Evolutionary conservation across 2,113 vertebrate species (phyloP), one percentile per base, ranked within the genome.

Genomic region (Poeciliopsis occidentalis): DNA sequence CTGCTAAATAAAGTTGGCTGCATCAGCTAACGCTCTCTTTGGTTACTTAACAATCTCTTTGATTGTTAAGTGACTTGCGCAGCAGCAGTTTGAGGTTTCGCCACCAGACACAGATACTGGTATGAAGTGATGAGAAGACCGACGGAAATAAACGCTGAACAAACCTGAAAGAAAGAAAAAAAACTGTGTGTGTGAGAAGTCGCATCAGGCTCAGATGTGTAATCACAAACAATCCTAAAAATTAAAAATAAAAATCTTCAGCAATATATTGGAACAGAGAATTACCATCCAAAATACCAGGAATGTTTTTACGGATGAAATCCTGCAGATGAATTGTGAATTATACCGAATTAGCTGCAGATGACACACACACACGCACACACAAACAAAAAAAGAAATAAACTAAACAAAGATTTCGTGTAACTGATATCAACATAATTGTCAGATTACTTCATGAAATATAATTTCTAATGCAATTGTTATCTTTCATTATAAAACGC

Each of bases 331-430:
- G 62, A 19, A 67, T 24, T 72, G 11, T 31, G 64, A 19, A 60
- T 66, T 44, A 1, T 27, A 64, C 41, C 51, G 1, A 69, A 73
- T 73, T 62, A 41, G 57, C 24, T 67, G 61, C 8, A 51, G 24
- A 37, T 73, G 26, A 29, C n/a, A 24, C 47, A 44, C 10, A 44
- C 31, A 32, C 31, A 32, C 31, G 7, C 31, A 32, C 31, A 32
- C 5, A 32, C 31, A 37, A 37, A 34, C 34, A 34, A 10, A 34
- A 34, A 37, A 11, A 34, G 32, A 37, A 37, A 75, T 57, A 34
- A 30, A 44, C 64, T 75, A 76, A 68, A 69, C 60, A 10, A 32
- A 68, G 19, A 67, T 79, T 72, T 74, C 19, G 34, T 68, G 32
- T 62, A 26, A 69, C 26, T 24, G n/a, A 11, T 60, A 57, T 71